A percentile compares a stretch with the other conserved stretches of the same genome.
phyloP scores from a whole-genome alignment of 1,140 invertebrate genomes.

The Cheumatopsyche charites region DNA sequence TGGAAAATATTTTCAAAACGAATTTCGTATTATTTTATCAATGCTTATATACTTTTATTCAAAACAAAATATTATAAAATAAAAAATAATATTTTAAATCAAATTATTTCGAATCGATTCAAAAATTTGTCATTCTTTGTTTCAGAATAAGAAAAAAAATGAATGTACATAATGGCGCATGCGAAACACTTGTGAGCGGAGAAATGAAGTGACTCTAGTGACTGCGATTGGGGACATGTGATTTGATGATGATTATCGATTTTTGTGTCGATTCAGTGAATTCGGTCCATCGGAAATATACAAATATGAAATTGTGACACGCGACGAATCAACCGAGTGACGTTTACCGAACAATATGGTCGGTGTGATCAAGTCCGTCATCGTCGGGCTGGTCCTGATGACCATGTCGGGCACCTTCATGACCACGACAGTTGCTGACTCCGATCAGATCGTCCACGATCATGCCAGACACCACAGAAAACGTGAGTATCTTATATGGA shows the following conservation, averaged over 20 bases:
- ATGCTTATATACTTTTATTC: too few species aligned
- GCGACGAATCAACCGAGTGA: slow-evolving; percentile 1
- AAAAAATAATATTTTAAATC: too few species aligned
- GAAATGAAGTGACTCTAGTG: neutral
- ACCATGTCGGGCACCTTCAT: slow-evolving; percentile 28
- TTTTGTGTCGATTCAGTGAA: neutral
- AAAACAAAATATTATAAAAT: too few species aligned
- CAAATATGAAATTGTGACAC: slow-evolving; percentile 30
- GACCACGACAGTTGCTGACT: slow-evolving; percentile 3
- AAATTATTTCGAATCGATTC: too few species aligned
- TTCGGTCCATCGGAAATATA: neutral
- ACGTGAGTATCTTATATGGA: slow-evolving; percentile 29
- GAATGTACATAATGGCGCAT: too few species aligned
- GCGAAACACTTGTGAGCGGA: too few species aligned
- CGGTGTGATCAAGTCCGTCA: slow-evolving; percentile 31
- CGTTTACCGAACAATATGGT: slow-evolving; percentile 38
- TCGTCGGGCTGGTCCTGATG: slow-evolving; percentile 38
- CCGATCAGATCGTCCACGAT: slow-evolving; percentile 32
- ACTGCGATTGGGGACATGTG: neutral
- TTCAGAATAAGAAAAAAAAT: too few species aligned
- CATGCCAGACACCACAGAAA: slow-evolving; percentile 45
- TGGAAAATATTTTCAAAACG: too few species aligned
- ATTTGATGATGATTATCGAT: neutral
- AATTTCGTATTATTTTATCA: too few species aligned
- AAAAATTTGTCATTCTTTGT: too few species aligned